Percentiles rank a stretch among this genome's conserved stretches.
Evolutionary conservation across 1,140 invertebrate species (phyloP).

Genomic region (Caenorhabditis briggsae): DNA sequence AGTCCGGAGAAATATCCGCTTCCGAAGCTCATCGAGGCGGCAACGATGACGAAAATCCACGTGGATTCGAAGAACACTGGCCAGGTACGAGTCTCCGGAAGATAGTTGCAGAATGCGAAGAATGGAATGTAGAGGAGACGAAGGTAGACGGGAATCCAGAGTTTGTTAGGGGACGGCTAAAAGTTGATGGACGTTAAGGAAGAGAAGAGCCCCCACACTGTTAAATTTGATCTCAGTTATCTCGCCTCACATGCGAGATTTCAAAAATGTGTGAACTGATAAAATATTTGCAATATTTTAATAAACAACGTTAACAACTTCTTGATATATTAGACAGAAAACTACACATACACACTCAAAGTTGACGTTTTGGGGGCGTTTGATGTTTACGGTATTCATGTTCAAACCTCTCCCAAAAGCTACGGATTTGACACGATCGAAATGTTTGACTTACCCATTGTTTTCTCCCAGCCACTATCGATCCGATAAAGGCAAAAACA

Average conservation of each 20-base stretch:
- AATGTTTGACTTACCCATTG: conserved; percentile 82
- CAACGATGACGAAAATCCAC: conserved; percentile 86
- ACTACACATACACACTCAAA: too few relatives aligned
- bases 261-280: too few relatives aligned
- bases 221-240: too few relatives aligned
- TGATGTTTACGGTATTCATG: too few relatives aligned
- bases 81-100: conserved; percentile 80
- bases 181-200: neutral
- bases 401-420: too few relatives aligned
- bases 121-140: conserved; percentile 89
- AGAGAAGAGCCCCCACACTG: too few relatives aligned
- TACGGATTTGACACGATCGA: too few relatives aligned
- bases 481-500: conserved; percentile 91
- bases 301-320: too few relatives aligned
- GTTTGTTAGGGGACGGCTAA: conserved; percentile 86
- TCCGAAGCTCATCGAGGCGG: conserved; percentile 85
- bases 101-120: conserved; percentile 92
- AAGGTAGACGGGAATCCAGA: conserved; percentile 86
- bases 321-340: too few relatives aligned
- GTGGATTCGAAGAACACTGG: conserved; percentile 87
- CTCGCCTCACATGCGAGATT: too few relatives aligned
- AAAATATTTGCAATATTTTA: too few relatives aligned
- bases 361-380: too few relatives aligned
- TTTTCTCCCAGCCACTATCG: conserved; percentile 82
- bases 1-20: conserved; percentile 93